phyloP scores from a whole-genome alignment of 2,797 vertebrate species.

The Tenualosa thibaudeaui region DNA sequence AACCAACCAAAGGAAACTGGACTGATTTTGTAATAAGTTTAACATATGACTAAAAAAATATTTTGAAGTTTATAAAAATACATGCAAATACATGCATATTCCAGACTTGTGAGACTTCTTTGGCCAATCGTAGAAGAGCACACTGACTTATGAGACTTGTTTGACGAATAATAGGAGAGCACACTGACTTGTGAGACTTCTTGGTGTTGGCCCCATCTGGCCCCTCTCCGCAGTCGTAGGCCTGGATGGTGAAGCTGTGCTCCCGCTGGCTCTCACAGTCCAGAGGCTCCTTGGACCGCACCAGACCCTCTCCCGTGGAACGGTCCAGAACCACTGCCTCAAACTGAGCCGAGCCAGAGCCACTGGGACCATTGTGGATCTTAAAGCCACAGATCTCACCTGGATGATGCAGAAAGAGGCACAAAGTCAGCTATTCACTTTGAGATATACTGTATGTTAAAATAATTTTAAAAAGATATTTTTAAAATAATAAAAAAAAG shows the following conservation, averaged over 20 bases:
- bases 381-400: constrained; percentile 97
- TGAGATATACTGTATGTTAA: background rate
- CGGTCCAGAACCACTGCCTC: constrained; percentile 97
- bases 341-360: constrained; percentile 84
- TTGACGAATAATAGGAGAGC: constrained; percentile 48
- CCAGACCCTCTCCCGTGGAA: constrained; percentile 93
- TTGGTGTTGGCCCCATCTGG: constrained; percentile 94
- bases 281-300: constrained; percentile 93
- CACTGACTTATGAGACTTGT: constrained; percentile 96
- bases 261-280: constrained; percentile 97
- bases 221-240: constrained; percentile 97
- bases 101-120: too few species aligned
- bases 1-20: too few species aligned
- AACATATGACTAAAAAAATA: background rate
- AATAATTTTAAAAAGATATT: background rate
- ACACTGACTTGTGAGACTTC: constrained; percentile 94
- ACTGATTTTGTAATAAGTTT: background rate
- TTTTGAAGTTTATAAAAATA: too few species aligned
- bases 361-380: constrained; percentile 88
- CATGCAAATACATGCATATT: too few species aligned
- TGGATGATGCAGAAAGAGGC: constrained; percentile 52
- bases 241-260: constrained; percentile 98
- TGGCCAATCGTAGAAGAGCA: too few species aligned
- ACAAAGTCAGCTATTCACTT: background rate
- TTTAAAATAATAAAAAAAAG: too few species aligned